A percentile compares a stretch with the other conserved stretches of the same genome.
Evolutionary conservation across 2,113 vertebrate species (phyloP).

Genomic region (Columba livia): DNA sequence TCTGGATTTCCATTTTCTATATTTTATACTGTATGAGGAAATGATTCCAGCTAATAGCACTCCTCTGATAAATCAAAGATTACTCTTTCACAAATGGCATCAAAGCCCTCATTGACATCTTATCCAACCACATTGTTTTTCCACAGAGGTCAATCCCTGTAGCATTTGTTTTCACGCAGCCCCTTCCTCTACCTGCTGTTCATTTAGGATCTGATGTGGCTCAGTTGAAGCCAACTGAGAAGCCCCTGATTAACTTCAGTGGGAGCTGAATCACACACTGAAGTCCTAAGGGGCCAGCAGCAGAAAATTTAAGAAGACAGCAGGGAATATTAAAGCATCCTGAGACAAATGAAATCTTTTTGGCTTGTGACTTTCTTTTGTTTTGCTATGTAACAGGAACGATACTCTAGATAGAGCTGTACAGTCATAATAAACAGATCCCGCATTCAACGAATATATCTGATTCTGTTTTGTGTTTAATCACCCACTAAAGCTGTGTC

Average conservation of each 20-base stretch:
- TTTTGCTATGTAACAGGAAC: neutral
- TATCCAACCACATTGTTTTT: neutral
- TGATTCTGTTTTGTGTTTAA: conserved; percentile 10
- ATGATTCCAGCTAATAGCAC: neutral
- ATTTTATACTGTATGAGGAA: neutral
- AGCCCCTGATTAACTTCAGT: neutral
- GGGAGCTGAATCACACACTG: neutral
- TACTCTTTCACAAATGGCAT: neutral
- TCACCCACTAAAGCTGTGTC: conserved; percentile 32
- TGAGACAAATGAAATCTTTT: neutral
- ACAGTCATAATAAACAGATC: neutral
- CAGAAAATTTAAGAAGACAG: neutral
- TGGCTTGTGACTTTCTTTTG: neutral
- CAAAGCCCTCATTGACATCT: neutral
- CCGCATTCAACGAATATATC: neutral
- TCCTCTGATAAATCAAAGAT: neutral
- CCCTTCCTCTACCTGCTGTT: neutral
- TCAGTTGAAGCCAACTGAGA: neutral
- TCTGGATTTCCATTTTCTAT: neutral
- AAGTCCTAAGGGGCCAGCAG: neutral
- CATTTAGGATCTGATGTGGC: neutral
- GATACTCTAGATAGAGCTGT: neutral
- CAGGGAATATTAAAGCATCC: neutral
- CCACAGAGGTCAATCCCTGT: neutral
- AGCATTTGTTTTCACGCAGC: neutral